A percentile compares a stretch with the other conserved stretches of the same genome.
Conservation (phyloP, 2,888 invertebrate genomes). For the Apamea epomidion region DNA sequence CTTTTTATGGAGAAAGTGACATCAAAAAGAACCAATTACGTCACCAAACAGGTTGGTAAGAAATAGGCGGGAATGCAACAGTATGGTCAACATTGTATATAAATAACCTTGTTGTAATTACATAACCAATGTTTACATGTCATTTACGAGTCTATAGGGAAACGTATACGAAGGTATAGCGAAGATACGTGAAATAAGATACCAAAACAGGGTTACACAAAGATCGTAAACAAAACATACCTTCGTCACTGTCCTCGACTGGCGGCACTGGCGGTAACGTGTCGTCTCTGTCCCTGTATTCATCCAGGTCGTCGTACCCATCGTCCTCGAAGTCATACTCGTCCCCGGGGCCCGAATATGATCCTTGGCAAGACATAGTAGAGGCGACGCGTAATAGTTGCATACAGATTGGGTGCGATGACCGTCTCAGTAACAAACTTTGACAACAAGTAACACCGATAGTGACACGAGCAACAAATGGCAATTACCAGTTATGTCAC, state of each 20-base stretch:
- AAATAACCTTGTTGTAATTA: constrained; percentile 78
- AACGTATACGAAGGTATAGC: constrained; percentile 51
- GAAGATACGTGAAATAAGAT: constrained; percentile 72
- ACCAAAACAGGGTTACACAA: constrained; percentile 78
- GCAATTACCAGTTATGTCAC: constrained; percentile 80
- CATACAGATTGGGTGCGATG: constrained; percentile 88
- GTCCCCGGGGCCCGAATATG: constrained; percentile 92
- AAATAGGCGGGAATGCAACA: constrained; percentile 84
- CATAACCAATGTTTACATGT: constrained; percentile 80
- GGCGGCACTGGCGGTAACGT: constrained; percentile 88
- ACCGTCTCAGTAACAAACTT: constrained; percentile 84
- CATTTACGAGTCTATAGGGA: constrained; percentile 61
- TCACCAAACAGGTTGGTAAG: constrained; percentile 77
- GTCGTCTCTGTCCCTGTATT: constrained; percentile 92
- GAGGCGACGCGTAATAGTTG: constrained; percentile 90
- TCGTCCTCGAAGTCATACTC: constrained; percentile 94
- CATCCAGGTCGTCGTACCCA: constrained; percentile 93
- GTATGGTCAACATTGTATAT: constrained; percentile 60
- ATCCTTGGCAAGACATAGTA: constrained; percentile 92
- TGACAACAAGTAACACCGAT: constrained; percentile 74
- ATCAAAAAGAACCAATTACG: constrained; percentile 80
- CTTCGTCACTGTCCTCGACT: constrained; percentile 91
- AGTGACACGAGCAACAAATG: constrained; percentile 76
- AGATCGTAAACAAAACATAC: constrained; percentile 87
- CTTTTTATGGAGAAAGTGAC: constrained; percentile 81